phyloP scores from a whole-genome alignment of 2,888 invertebrate genomes.

The Drosophila bunnanda region DNA sequence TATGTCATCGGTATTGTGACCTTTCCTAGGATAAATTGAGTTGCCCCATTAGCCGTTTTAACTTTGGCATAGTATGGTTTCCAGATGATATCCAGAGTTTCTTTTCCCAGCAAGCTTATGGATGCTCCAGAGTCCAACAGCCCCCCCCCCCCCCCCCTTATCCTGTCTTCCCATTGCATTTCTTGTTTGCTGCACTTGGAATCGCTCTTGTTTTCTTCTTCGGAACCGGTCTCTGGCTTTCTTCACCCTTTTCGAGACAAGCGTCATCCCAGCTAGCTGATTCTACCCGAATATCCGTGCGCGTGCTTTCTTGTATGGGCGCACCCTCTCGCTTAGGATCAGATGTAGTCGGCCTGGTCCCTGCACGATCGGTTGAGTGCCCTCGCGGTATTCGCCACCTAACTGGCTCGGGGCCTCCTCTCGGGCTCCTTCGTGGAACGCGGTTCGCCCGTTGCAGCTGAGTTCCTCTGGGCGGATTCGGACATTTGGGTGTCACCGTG shows the following conservation, averaged over 20 bases:
- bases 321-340: not conserved
- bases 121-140: too few relatives aligned
- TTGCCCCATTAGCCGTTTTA: too few relatives aligned
- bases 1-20: too few relatives aligned
- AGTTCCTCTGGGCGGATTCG: not conserved
- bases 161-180: too few relatives aligned
- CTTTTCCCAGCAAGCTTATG: too few relatives aligned
- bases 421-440: not conserved
- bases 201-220: not conserved
- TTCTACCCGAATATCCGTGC: not conserved
- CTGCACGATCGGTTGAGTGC: not conserved
- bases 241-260: not conserved
- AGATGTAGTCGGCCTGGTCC: not conserved
- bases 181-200: too few relatives aligned
- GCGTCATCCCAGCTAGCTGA: not conserved
- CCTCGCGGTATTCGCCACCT: not conserved
- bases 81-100: too few relatives aligned
- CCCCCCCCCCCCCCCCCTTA: too few relatives aligned
- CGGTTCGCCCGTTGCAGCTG: not conserved
- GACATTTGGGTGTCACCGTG: not conserved
- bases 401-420: too few relatives aligned
- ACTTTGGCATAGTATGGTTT: too few relatives aligned
- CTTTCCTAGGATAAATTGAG: too few relatives aligned
- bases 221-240: not conserved
- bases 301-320: not conserved